Evolutionary conservation across 2,888 invertebrate genomes (phyloP).

Genomic region (Euzophera pinguis): DNA sequence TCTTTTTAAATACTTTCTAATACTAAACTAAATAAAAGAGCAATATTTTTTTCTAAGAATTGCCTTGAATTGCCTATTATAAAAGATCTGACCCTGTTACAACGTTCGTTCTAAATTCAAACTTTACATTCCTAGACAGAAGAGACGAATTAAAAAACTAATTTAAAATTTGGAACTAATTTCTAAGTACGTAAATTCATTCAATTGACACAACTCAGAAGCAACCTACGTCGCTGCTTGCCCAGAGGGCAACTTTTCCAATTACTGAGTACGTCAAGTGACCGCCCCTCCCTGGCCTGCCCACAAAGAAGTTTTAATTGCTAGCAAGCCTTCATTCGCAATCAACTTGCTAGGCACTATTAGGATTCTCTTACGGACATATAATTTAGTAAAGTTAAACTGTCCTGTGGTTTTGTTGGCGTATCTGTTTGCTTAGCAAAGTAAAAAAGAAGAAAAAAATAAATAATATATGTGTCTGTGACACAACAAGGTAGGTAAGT

Average conservation of each 20-base stretch:
- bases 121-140: neutral
- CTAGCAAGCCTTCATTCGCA: slow-evolving; percentile 58
- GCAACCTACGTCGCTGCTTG: slow-evolving; percentile 57
- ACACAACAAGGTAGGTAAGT: too few relatives aligned
- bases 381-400: neutral
- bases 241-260: slow-evolving; percentile 58
- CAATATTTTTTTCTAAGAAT: too few relatives aligned
- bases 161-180: slow-evolving; percentile 11
- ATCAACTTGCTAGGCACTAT: slow-evolving; percentile 61
- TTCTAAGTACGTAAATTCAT: slow-evolving; percentile 22
- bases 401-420: neutral
- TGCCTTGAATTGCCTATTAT: too few relatives aligned
- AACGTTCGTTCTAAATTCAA: neutral
- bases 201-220: slow-evolving; percentile 47
- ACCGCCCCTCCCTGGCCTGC: slow-evolving; percentile 40
- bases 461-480: too few relatives aligned
- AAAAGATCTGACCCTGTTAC: too few relatives aligned
- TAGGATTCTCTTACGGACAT: slow-evolving; percentile 44
- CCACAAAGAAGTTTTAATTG: slow-evolving; percentile 79
- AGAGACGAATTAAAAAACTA: neutral
- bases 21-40: too few relatives aligned
- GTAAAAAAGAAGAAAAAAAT: too few relatives aligned
- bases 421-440: too few relatives aligned
- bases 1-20: too few relatives aligned
- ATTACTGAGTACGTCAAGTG: slow-evolving; percentile 71